Conservation (phyloP, 2,113 vertebrate genomes). For the Craseonycteris thonglongyai region DNA sequence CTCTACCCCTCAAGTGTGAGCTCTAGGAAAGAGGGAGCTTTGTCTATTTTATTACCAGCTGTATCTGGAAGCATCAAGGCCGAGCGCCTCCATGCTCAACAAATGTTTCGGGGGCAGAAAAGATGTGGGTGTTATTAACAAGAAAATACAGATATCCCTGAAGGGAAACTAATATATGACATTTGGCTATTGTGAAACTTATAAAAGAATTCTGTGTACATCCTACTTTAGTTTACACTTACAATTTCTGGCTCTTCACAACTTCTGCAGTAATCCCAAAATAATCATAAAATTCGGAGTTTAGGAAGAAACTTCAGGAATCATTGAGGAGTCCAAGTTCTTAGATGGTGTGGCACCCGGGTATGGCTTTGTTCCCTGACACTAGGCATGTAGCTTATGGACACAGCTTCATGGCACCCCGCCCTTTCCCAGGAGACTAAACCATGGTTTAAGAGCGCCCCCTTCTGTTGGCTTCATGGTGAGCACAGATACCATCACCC, state of each 20-base stretch:
- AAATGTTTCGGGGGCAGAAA: not conserved
- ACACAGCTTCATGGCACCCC: not conserved
- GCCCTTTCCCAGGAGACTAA: too few relatives aligned
- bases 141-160: not conserved
- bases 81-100: not conserved
- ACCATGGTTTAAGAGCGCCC: not conserved
- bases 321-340: not conserved
- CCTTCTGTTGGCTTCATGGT: not conserved
- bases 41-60: not conserved
- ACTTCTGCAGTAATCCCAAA: not conserved
- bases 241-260: not conserved
- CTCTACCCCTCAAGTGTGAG: not conserved
- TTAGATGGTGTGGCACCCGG: not conserved
- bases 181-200: not conserved
- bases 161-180: not conserved
- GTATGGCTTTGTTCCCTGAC: not conserved
- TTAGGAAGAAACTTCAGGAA: not conserved
- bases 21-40: not conserved
- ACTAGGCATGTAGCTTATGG: fast-evolving
- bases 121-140: not conserved
- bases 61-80: not conserved
- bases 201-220: not conserved
- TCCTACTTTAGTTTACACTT: not conserved
- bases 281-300: not conserved
- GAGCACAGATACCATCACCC: not conserved